phyloP scores from a whole-genome alignment of 37 sponge, comb jelly and placozoan species.

The Mnemiopsis leidyi region DNA sequence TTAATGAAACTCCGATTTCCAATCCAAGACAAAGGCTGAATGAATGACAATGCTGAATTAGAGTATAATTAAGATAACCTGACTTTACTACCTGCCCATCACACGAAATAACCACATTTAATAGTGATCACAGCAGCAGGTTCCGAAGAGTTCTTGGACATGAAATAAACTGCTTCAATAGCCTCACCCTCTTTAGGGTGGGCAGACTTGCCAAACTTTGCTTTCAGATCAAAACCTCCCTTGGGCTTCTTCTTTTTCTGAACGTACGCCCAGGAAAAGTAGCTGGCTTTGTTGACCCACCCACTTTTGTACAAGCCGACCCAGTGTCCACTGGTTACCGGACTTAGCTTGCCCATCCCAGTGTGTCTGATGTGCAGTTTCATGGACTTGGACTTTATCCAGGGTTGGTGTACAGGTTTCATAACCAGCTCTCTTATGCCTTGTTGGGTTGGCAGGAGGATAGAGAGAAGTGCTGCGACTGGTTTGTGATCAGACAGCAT shows the following conservation, averaged over 20 bases:
- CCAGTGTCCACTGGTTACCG: not conserved
- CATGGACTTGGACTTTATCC: not conserved
- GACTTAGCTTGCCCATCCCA: not conserved
- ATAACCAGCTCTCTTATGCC: not conserved
- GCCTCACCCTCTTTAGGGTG: not conserved
- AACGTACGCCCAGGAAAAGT: not conserved
- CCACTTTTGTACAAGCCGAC: not conserved
- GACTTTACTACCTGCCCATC: too few relatives aligned
- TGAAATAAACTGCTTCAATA: not conserved
- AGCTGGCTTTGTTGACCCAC: not conserved
- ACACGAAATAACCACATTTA: not conserved
- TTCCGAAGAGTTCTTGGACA: not conserved
- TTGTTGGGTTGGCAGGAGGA: not conserved
- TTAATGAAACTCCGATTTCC: too few relatives aligned
- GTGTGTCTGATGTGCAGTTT: not conserved
- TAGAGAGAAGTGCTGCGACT: not conserved
- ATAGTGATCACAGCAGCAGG: not conserved
- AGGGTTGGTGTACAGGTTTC: not conserved
- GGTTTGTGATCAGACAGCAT: conserved; percentile 8
- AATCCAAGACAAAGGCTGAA: too few relatives aligned
- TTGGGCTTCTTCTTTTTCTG: not conserved
- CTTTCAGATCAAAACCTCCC: not conserved
- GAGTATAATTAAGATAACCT: too few relatives aligned
- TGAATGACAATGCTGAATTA: too few relatives aligned
- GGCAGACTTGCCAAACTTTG: not conserved